These are phyloP conservation scores for Poeciliopsis infans DNA, from an alignment of 2,797 vertebrate genomes.

Conservation along the genomic window DNA sequence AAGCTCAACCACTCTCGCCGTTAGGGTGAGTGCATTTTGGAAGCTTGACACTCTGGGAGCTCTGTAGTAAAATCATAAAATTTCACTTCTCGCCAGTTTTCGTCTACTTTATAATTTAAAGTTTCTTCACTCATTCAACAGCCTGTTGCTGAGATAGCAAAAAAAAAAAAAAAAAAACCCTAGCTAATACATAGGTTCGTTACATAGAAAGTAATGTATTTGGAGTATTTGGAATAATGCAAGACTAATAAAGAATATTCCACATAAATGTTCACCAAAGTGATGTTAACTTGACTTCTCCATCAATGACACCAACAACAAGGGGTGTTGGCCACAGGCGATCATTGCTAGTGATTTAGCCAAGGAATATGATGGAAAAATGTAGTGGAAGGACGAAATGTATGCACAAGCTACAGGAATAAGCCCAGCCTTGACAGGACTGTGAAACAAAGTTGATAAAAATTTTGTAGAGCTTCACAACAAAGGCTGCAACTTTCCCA, in stretches of 20 bases:
- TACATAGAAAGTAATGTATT: not conserved
- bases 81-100: slow-evolving; percentile 13
- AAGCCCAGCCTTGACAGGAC: not conserved
- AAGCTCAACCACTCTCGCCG: slow-evolving; percentile 22
- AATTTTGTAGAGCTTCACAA: not conserved
- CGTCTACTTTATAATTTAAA: slow-evolving; percentile 15
- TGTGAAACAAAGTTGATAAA: not conserved
- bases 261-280: not conserved
- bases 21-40: slow-evolving; percentile 17
- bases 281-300: not conserved
- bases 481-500: not conserved
- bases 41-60: slow-evolving; percentile 18
- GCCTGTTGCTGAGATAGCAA: not conserved
- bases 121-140: slow-evolving; percentile 5
- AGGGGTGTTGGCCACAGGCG: not conserved
- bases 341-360: not conserved
- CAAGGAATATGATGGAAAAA: not conserved
- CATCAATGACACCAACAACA: not conserved
- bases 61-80: slow-evolving; percentile 6
- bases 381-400: not conserved
- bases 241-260: not conserved
- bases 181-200: not conserved
- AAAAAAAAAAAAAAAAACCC: not conserved
- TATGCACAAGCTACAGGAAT: not conserved
- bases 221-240: not conserved